Base-by-base conservation (phyloP, 2,113 vertebrate genomes). In the Ifrita kowaldi region DNA sequence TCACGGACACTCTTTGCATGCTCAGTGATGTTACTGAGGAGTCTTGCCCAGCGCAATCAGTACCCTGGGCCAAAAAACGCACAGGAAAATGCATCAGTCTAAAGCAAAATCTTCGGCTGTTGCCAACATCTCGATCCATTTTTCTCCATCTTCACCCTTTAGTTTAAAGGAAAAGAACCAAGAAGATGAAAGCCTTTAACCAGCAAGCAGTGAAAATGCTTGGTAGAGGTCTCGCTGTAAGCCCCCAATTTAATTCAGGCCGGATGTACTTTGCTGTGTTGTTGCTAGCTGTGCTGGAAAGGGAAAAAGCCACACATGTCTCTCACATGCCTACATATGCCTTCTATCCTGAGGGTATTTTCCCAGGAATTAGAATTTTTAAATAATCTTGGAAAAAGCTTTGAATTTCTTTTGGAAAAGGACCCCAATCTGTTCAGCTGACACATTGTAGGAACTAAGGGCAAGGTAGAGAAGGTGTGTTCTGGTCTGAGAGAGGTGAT, bases 311-410 rank as follows among this genome's bases (percentile, higher is more conserved):
- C 8, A 62, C n/a, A 42, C 14, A 42, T 35, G 52, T 26, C 7
- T 83, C 78, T 83, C 50, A 77, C 39, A 59, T 56, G 89, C 30
- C 59, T 77, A 30, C 37, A 27, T 35, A 62, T 10, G 26, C 46
- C 33, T 80, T 88, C 33, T 84, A 9, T 65, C 79, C 78, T 55
- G 63, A 86, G 46, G 59, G 60, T 74, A 28, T 92, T 92, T 86
- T 88, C 42, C 80, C 59, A 77, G 39, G 76, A 86, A 73, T 79
- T 91, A 64, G 24, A 32, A 63, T 80, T 83, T 92, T n/a, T 4
- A 86, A 91, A 90, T 32, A 77, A 65, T 64, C n/a, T 39, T 87
- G 75, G 44, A 57, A 90, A 88, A 77, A 86, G 13, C 42, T 83
- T 79, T 77, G 59, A 16, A 55, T 74, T 95, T 59, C 50, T 86